Evolutionary conservation across 1,140 invertebrate genomes (phyloP).

Genomic region (Pectinophora gossypiella): DNA sequence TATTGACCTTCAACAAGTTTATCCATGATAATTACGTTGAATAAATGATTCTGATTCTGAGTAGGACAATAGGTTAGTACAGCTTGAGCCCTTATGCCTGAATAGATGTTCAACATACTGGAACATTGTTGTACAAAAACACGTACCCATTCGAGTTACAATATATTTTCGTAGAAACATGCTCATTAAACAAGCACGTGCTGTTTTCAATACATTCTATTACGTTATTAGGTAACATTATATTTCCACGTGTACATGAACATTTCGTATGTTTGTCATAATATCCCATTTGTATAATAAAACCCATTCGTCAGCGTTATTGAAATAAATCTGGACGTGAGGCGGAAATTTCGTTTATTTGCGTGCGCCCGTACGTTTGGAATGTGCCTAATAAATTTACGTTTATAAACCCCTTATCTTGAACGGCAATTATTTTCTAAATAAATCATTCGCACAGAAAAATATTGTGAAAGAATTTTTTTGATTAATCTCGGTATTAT

Average conservation of each 20-base stretch:
- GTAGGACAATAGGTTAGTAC: too few relatives aligned
- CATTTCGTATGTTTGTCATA: not conserved
- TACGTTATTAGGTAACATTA: too few relatives aligned
- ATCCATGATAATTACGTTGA: too few relatives aligned
- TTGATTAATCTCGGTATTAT: too few relatives aligned
- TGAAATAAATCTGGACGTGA: not conserved
- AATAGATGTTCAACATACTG: not conserved
- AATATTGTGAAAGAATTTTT: not conserved
- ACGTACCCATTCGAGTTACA: not conserved
- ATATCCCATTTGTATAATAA: not conserved
- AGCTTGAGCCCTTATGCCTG: too few relatives aligned
- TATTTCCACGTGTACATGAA: not conserved
- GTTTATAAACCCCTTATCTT: not conserved
- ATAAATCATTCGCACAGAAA: not conserved
- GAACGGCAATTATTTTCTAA: slow-evolving; percentile 1
- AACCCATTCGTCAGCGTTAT: not conserved
- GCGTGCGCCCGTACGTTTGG: not conserved
- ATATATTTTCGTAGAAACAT: not conserved
- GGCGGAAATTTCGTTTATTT: not conserved
- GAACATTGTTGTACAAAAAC: not conserved
- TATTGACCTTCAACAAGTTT: too few relatives aligned
- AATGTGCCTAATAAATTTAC: slow-evolving; percentile 1
- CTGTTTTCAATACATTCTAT: too few relatives aligned
- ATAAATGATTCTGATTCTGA: too few relatives aligned
- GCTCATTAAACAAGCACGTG: too few relatives aligned